Evolutionary conservation across 2,113 vertebrate genomes (phyloP), one percentile per base, ranked within the genome.

Genomic region (Crotalus helleri): DNA sequence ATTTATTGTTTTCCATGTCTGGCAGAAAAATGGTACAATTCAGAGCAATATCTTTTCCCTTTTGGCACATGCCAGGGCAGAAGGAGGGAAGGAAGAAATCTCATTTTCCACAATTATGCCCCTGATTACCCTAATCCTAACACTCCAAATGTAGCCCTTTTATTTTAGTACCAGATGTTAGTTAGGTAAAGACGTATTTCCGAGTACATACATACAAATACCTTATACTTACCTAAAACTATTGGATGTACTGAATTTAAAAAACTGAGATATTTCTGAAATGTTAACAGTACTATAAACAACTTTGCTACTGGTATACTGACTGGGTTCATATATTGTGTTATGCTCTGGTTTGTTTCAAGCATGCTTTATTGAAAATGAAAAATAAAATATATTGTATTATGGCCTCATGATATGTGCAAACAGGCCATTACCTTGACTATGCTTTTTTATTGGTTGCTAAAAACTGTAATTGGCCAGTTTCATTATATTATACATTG

Each of bases 401-500:
- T 81, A 81, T 81, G 69, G 33, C n/a, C 69, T 81, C 33, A 39
- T 81, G n/a, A 15, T 39, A 74, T 39, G n/a, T 74, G n/a, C 69
- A 74, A 39, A 19, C n/a, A 91, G 26, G 58, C 19, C 12, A 53
- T 21, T 86, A 64, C 24, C 26, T 19, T 87, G 15, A 81, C 44
- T 46, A 11, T 23, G 51, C 21, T 44, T 57, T 88, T 92, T 89
- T 81, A 89, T 24, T 9, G 33, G 33, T 19, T 8, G 69, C 15
- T 81, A 81, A 33, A 74, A 94, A 94, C 90, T 64, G 85, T 94
- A 94, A 97, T 96, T 94, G 97, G 92, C 94, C 0, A 2, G 95
- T 49, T 87, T 97, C 95, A 90, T 86, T 95, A 91, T 69, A 88
- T 95, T 96, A 93, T 93, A 91, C 94, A 93, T 92, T 59, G 69